phyloP scores from a whole-genome alignment of 1,140 invertebrate species.

The Maconellicoccus hirsutus region DNA sequence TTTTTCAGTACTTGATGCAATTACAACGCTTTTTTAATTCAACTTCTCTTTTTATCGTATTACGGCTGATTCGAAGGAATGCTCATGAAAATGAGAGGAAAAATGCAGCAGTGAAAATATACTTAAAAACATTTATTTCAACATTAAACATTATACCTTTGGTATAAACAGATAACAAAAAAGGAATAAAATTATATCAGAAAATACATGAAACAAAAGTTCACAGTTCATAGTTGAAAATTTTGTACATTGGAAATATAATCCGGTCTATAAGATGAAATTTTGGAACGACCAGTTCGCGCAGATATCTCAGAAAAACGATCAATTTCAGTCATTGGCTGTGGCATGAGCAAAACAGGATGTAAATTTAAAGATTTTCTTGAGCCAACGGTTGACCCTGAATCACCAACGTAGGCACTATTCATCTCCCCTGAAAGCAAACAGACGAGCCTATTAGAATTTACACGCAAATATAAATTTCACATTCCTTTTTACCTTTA shows the following conservation, averaged over 20 bases:
- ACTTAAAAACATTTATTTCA: background rate
- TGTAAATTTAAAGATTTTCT: slow-evolving; percentile 74
- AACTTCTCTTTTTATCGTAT: too few species aligned
- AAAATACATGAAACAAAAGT: background rate
- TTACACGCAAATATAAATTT: too few species aligned
- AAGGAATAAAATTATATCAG: background rate
- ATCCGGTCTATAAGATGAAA: slow-evolving; percentile 38
- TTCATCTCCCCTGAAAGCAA: slow-evolving; percentile 81
- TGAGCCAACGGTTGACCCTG: slow-evolving; percentile 65
- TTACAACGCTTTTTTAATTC: too few species aligned
- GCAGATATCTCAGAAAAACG: slow-evolving; percentile 63
- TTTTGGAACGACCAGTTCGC: slow-evolving; percentile 43
- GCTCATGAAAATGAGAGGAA: too few species aligned
- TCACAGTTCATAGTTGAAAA: slow-evolving; percentile 42
- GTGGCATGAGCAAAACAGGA: slow-evolving; percentile 68
- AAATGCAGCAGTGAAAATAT: too few species aligned
- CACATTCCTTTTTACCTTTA: too few species aligned
- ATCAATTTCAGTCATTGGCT: slow-evolving; percentile 46
- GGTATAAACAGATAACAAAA: background rate
- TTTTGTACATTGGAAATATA: slow-evolving; percentile 47
- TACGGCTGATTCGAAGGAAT: too few species aligned
- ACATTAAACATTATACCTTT: background rate
- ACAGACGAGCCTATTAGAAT: too few species aligned
- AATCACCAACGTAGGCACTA: slow-evolving; percentile 66
- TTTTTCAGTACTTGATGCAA: too few species aligned